phyloP scores from a whole-genome alignment of 2,797 vertebrate species.

The Trichosurus vulpecula region DNA sequence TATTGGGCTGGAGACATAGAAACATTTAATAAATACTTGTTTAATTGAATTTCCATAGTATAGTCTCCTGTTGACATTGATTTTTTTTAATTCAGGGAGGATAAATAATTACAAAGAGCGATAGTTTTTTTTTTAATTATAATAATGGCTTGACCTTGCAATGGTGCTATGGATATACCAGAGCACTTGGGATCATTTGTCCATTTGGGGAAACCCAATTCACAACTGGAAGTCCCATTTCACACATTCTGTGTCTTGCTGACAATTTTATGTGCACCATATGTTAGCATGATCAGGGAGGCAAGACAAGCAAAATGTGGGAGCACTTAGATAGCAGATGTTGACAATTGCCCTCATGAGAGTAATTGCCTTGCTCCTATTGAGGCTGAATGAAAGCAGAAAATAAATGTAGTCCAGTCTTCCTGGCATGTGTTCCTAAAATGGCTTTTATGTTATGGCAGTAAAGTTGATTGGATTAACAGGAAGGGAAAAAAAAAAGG shows the following conservation, averaged over 20 bases:
- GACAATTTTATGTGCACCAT: background rate
- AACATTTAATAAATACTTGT: background rate
- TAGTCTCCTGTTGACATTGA: background rate
- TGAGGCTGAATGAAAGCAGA: background rate
- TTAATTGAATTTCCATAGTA: constrained; percentile 17
- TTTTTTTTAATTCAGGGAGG: background rate
- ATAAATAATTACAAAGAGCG: background rate
- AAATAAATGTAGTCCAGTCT: background rate
- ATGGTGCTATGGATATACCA: background rate
- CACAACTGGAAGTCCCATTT: background rate
- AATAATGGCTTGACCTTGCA: background rate
- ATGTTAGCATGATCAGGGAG: background rate
- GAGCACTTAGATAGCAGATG: background rate
- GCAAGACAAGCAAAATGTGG: background rate
- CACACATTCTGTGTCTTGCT: background rate
- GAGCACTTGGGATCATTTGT: background rate
- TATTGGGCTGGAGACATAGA: background rate
- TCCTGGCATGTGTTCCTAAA: background rate
- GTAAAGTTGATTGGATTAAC: background rate
- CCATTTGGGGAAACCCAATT: background rate
- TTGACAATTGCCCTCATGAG: background rate
- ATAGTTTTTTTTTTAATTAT: background rate
- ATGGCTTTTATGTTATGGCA: background rate
- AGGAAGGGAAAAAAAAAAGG: background rate
- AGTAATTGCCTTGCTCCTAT: background rate